Evolutionary conservation across 2,797 vertebrate genomes (phyloP), one percentile per base, ranked within the genome.

Genomic region (Sternarchorhynchus goeldii): DNA sequence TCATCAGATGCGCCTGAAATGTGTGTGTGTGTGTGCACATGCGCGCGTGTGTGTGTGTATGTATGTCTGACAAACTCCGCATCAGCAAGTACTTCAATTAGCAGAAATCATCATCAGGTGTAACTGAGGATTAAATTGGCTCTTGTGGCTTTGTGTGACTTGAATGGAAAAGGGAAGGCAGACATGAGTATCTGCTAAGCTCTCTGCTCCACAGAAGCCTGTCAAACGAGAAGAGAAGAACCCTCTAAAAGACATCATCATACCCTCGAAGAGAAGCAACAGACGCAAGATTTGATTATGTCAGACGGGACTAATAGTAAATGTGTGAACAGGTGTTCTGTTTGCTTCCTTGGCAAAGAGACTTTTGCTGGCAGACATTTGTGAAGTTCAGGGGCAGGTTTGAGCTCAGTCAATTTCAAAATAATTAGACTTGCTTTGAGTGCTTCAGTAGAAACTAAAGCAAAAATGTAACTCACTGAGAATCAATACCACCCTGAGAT

Each of bases 41-140:
- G n/a, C 29, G 53, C 59, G 6, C 34, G 25, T 14, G 6, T 65
- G 7, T 25, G 5, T 18, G 32, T 71, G 53, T 57, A 58, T 14
- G 45, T 41, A 29, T 10, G 10, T 59, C 8, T 74, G 63, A 80
- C 60, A 68, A 58, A 76, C 66, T 78, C 64, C 8, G 63, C 69
- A 85, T 75, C 76, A 73, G 70, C 45, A 59, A 77, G 76, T 74
- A 73, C 76, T 74, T 86, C 79, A 86, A 12, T 87, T 83, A 84
- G 67, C 70, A 80, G 83, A 85, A 73, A 78, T 80, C 80, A 80
- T 84, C 80, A 86, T 81, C 57, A 73, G 36, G 57, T 56, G 56
- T 86, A 83, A 84, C 76, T 83, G 59, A 83, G 74, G 77, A 69
- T 53, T 66, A 79, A 77, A 79, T 84, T 81, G 85, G 74, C 39